A percentile compares a stretch with the other conserved stretches of the same genome.
phyloP scores from a whole-genome alignment of 2,888 invertebrate genomes.

The Drosophila affinis region DNA sequence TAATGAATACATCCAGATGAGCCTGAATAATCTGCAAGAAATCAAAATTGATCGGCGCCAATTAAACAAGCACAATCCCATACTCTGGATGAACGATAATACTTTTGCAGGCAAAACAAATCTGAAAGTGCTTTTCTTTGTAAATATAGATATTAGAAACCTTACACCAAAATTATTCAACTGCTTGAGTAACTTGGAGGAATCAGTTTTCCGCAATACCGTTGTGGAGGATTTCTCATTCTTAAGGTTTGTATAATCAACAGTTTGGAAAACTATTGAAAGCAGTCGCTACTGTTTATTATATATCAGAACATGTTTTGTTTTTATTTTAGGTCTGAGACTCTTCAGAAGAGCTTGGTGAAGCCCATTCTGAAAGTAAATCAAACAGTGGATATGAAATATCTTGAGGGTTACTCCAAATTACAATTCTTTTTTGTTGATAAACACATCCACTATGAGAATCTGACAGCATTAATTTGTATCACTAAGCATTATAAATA shows the following conservation, averaged over 20 bases:
- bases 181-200: neutral
- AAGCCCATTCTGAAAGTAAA: neutral
- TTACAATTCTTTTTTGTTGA: neutral
- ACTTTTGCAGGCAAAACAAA: neutral
- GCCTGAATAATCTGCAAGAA: neutral
- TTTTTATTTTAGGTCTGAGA: neutral
- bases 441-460: neutral
- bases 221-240: neutral
- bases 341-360: conserved; percentile 8
- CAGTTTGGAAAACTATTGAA: neutral
- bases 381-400: conserved; percentile 8
- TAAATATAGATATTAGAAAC: accelerated
- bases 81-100: neutral
- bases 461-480: conserved; percentile 18
- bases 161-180: neutral
- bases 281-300: neutral
- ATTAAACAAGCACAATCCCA: accelerated
- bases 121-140: accelerated
- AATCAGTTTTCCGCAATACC: accelerated
- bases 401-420: neutral
- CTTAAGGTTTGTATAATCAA: neutral
- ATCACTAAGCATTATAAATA: too few relatives aligned
- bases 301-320: neutral
- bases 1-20: neutral
- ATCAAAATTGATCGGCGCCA: accelerated